Base-by-base conservation (phyloP, 1,140 invertebrate species). In the Drosophila watanabei region DNA sequence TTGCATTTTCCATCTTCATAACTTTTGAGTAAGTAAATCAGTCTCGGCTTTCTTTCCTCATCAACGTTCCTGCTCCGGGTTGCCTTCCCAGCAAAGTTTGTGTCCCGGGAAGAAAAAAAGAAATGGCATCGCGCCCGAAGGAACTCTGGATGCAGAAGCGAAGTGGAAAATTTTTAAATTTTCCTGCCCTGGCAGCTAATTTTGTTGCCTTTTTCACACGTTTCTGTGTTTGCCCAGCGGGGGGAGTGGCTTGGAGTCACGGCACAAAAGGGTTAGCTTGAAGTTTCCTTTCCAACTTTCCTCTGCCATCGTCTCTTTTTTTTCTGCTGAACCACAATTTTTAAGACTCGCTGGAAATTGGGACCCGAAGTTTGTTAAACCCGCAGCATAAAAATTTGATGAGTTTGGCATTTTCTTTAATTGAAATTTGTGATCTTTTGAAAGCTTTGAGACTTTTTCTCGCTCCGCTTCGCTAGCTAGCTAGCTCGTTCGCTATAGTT, bases 351-450 rank as follows among this genome's bases (percentile, higher is more conserved):
- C 56, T 66, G 30, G 45, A 71, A 76, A 78, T 49, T 52, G 72
- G 79, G 10, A 73, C 69, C 82, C 56, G 52, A 86, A 87, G 82
- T 87, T 87, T 69, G 79, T 76, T 62, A 88, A 79, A 84, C 88
- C 88, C 80, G 87, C 79, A 85, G 89, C 81, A 75, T 91, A 88
- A 88, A 91, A 91, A 91, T 91, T 91, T 91, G 89, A 91, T 91
- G 88, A 91, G 88, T 88, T 91, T 88, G 89, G 75, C 89, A 91
- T 79, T 91, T 91, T 85, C 89, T 91, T 91, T 91, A 91, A 91
- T 91, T 91, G 88, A 91, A 92, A 92, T 72, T 92, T 91, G 89
- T 92, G 88, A 91, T 91, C 84, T 92, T 92, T 85, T 91, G 73
- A 91, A 85, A 91, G 88, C 88, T 91, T 91, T 85, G 88, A 75